Evolutionary conservation across 2,888 invertebrate genomes (phyloP), one percentile per base, ranked within the genome.

Genomic region (Tromatobia lineatoria): DNA sequence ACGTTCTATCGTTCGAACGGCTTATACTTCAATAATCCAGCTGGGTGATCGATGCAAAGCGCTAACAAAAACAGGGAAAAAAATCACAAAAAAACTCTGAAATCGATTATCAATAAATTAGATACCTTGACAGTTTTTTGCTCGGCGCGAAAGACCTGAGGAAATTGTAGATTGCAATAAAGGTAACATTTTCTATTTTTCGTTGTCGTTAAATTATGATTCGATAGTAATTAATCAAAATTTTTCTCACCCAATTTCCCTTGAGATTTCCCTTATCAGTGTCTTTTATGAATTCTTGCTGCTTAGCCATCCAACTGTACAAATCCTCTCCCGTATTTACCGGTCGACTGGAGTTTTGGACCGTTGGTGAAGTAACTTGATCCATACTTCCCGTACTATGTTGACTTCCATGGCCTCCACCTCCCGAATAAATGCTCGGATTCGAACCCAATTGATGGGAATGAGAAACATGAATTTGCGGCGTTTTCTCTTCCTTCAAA

Each of bases 221-320:
- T 64, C n/a, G 0, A 4, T 20, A 3, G 18, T 2, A 18, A 64
- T n/a, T 38, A 2, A 64, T 34, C 34, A 6, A 8, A n/a, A 34
- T 34, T 66, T 64, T 67, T 73, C 91, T 87, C 87, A 94, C 94
- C 94, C 94, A 94, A 84, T 94, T 93, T 82, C 93, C 93, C 85
- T 92, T 93, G 15, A 93, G 88, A 84, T 92, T 92, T 81, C 89
- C 89, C 81, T 91, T 93, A 47, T 94, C 95, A 61, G 92, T 92
- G 73, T 93, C 94, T 15, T 94, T 94, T 78, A 94, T 93, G 85
- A 94, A 94, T 85, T 95, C 95, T 89, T 98, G 97, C 90, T 99
- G 98, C 90, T 98, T 97, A 1, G 98, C 98, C 99, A 99, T 99
- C 99, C 99, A 99, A 89, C 97, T 97, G 93, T 99, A 99, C 59